Base-by-base conservation (phyloP, 2,113 vertebrate species). In the Chamaea fasciata region DNA sequence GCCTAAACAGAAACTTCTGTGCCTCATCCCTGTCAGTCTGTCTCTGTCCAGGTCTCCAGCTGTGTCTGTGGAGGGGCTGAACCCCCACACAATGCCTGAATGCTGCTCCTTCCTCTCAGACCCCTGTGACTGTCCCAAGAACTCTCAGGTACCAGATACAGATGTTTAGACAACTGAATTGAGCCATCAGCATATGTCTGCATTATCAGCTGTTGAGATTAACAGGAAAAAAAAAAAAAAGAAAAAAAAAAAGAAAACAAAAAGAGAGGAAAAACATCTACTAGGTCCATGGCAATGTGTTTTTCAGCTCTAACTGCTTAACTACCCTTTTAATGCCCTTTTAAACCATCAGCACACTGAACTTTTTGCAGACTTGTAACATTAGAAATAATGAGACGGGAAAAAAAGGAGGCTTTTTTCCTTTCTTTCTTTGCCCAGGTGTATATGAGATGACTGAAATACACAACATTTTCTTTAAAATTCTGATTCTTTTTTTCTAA, bases 61-160 rank as follows among this genome's bases (percentile, higher is more conserved):
- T 74, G 37, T 35, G 15, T 8, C 42, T 41, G 13, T 33, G 39
- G 50, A 68, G 68, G 13, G 27, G 12, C 28, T 37, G 19, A 41
- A 18, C 0, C 2, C 19, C 9, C 22, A 15, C 2, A 8, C 10
- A 19, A 0, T 10, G 15, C 30, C 47, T 11, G 37, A 39, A 39
- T 39, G 37, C 37, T 39, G 5, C 41, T 39, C 27, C 26, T 17
- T 5, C 15, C 14, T 65, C n/a, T 7, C 67, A 67, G n/a, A 31
- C 8, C 6, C 35, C n/a, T 28, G 7, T 8, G 10, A 33, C 24
- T 50, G 8, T 20, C 24, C 30, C 35, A 35, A 7, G 26, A 17
- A 19, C 15, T 3, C 30, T 69, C 10, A 55, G 6, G 15, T 11
- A 57, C 8, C 26, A 49, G 19, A 46, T 31, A 28, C 6, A 14